phyloP scores from a whole-genome alignment of 2,888 invertebrate species.

The Drosophila helvetica region DNA sequence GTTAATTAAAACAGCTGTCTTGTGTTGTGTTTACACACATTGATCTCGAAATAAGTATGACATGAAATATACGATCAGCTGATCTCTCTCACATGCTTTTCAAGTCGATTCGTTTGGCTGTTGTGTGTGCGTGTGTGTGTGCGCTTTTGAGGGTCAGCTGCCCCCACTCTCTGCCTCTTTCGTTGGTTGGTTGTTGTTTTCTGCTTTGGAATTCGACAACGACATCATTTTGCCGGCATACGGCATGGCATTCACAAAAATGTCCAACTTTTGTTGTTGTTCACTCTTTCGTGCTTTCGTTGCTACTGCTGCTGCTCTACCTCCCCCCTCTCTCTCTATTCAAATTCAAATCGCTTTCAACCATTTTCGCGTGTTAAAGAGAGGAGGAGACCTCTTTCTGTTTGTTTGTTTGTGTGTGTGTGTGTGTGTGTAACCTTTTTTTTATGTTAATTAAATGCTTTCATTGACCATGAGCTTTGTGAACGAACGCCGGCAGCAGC shows the following conservation, averaged over 20 bases:
- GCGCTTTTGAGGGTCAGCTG: slow-evolving; percentile 64
- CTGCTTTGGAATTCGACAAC: slow-evolving; percentile 40
- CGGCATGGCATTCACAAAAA: slow-evolving; percentile 41
- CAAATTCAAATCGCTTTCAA: slow-evolving; percentile 60
- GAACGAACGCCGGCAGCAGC: slow-evolving; percentile 18
- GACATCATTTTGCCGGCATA: slow-evolving; percentile 19
- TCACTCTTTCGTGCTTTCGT: slow-evolving; percentile 43
- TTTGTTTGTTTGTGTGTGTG: slow-evolving; percentile 25
- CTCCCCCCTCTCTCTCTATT: slow-evolving; percentile 28
- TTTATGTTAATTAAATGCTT: slow-evolving; percentile 78
- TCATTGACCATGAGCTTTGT: slow-evolving; percentile 76
- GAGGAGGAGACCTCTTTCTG: slow-evolving; percentile 1
- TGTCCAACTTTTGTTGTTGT: slow-evolving; percentile 9
- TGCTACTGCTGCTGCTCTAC: slow-evolving; percentile 22
- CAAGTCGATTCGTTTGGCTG: background rate
- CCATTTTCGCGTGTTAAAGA: slow-evolving; percentile 49
- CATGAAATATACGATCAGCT: slow-evolving; percentile 72
- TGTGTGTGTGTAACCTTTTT: slow-evolving; percentile 40
- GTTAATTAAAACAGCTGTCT: slow-evolving; percentile 78
- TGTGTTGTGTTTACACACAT: slow-evolving; percentile 38
- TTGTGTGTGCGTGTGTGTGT: background rate
- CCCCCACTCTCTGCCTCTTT: slow-evolving; percentile 29
- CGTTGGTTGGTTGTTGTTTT: slow-evolving; percentile 26
- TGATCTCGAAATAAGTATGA: slow-evolving; percentile 54
- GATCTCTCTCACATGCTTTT: slow-evolving; percentile 58